phyloP scores from a whole-genome alignment of 2,888 invertebrate genomes.

The Entomobrya proxima region DNA sequence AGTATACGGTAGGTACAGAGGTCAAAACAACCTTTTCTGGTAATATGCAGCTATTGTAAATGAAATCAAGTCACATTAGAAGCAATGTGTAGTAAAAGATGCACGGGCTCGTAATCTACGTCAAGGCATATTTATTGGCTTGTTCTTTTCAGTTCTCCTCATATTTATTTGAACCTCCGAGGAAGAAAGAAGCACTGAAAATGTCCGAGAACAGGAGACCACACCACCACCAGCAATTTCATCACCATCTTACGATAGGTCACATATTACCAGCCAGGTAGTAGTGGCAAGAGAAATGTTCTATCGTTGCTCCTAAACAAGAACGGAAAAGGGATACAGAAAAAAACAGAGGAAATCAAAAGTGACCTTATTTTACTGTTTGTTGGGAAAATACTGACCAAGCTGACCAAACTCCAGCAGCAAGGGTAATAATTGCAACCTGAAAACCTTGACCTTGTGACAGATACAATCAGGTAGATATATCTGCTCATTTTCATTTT shows the following conservation, averaged over 20 bases:
- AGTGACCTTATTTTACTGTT: too few relatives aligned
- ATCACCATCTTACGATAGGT: constrained; percentile 52
- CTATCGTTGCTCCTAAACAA: too few relatives aligned
- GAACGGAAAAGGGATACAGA: too few relatives aligned
- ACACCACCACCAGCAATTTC: constrained; percentile 25
- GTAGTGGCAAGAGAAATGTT: constrained; percentile 25
- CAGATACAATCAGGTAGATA: too few relatives aligned
- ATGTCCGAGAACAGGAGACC: constrained; percentile 54
- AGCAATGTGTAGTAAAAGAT: not conserved
- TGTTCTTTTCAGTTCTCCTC: constrained; percentile 6
- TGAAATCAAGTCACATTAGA: not conserved
- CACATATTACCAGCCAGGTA: constrained; percentile 62
- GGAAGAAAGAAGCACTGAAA: constrained; percentile 59
- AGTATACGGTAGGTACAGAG: constrained; percentile 20
- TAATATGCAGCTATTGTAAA: not conserved
- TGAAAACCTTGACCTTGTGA: too few relatives aligned
- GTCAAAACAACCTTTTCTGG: constrained; percentile 19
- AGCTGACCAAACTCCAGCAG: too few relatives aligned
- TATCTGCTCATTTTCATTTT: too few relatives aligned
- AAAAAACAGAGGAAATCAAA: too few relatives aligned
- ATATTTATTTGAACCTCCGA: constrained; percentile 43
- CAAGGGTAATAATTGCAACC: too few relatives aligned
- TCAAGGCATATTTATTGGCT: constrained; percentile 46
- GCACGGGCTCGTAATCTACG: not conserved
- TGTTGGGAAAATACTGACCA: too few relatives aligned